Evolutionary conservation across 2,797 vertebrate genomes (phyloP), one percentile per base, ranked within the genome.

Genomic region (Lagocephalus sceleratus): DNA sequence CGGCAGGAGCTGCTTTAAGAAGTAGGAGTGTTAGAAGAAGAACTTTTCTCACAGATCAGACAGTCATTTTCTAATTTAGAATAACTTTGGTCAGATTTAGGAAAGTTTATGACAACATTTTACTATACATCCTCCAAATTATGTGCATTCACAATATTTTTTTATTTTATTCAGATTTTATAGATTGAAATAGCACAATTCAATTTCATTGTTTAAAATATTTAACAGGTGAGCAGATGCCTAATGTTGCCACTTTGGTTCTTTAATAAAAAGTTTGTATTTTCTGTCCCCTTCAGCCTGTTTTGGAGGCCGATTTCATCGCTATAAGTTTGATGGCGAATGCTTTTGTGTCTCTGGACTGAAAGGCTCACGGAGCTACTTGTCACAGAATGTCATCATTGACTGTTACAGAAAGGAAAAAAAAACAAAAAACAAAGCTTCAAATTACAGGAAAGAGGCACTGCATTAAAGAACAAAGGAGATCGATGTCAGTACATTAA

Each of bases 401-500:
- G 87, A 88, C 88, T 90, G 82, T 86, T 75, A 79, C 75, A 76
- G 66, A 68, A 74, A 56, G 11, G 29, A n/a, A 51, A 64, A 51
- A 74, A 79, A 71, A 77, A 82, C 65, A 65, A 77, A 82, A 83
- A 83, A 58, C 78, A 89, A 89, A 87, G 87, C 87, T 80, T 92
- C 75, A 76, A 88, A 92, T 93, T 92, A 91, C 91, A 93, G 91
- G 90, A 91, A 91, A 90, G 90, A 89, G 81, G 87, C 88, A 89
- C 89, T 90, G 91, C 90, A 91, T 92, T 93, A 92, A 92, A 92
- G 91, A 91, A 92, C 91, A 92, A 91, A 92, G 84, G 85, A 86
- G 90, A 92, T 93, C 91, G 88, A 92, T 93, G 88, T 86, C 84
- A 91, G 90, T 92, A 91, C 91, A 92, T 93, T 91, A 91, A 91